Evolutionary conservation across 1,140 invertebrate genomes (phyloP), one percentile per base, ranked within the genome.

Genomic region (Arctopsyche grandis): DNA sequence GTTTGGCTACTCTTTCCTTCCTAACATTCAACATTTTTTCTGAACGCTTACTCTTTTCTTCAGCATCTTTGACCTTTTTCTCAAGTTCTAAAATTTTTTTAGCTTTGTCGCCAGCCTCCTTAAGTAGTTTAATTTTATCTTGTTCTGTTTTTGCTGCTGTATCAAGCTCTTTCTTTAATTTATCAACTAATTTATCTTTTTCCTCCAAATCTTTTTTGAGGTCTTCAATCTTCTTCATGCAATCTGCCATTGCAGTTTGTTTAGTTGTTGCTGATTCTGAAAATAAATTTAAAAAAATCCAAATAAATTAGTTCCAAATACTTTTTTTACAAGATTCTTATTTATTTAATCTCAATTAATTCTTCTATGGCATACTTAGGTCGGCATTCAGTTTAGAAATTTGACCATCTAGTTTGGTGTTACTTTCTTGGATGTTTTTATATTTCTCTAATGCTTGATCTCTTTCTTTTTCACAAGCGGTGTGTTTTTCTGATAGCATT

Each of bases 21-120:
- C 90, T 89, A 12, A 87, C 84, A 26, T 85, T 84, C 48, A 90
- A 85, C 60, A 89, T 84, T 84, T 89, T 90, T 82, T 93, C 91
- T 60, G 86, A 87, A 80, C 89, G 88, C 82, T 90, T 92, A 60
- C 88, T 88, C 85, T 91, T 91, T 44, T 92, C 91, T 84, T 92
- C 91, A 9, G 85, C 80, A 77, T 91, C 91, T 84, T 90, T 91
- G 14, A 91, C 46, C 86, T 90, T 89, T 81, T 90, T 90, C 85
- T 91, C 90, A 79, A 90, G 83, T 44, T 91, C 90, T 60, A 81
- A 80, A 71, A 91, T 86, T 84, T 91, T 91, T 81, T 89, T 90
- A 38, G 88, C 85, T 84, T 91, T 91, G 81, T 90, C 89, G 58
- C 86, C 86, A 43, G 89, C 85, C 84, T 90, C 88, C 86, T 89